Evolutionary conservation across 1,140 invertebrate species (phyloP), one percentile per base, ranked within the genome.

Genomic region (Drosophila simulans): DNA sequence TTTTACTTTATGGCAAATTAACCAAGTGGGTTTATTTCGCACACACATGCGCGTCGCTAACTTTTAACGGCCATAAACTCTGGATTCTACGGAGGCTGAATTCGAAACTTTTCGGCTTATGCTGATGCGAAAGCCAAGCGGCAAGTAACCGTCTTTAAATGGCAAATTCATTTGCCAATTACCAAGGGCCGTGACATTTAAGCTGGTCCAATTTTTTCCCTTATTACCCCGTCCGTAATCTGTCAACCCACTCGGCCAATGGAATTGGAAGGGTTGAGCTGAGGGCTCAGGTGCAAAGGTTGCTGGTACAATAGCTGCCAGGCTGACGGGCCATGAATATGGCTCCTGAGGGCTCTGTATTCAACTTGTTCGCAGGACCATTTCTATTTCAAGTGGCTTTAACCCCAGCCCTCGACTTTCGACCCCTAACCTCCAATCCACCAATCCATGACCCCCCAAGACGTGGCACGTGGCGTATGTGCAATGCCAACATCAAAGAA

Each of bases 401-500:
- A 31, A 31, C 66, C 46, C 49, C 37, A 34, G 40, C 45, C 27
- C 13, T 34, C 5, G n/a, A 11, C n/a, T 11, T 31, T 2, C 1
- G 15, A 34, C 49, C 4, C 5, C 8, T 17, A 8, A 17, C 40
- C 42, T 4, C 17, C 15, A 4, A 4, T 3, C 15, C 15, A 20
- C 15, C 42, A 31, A 31, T 31, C 31, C 8, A 31, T 31, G n/a
- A 17, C 31, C 39, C 34, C 42, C 37, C 4, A 37, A 53, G 54
- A 66, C 71, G 71, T 65, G 60, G 59, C 78, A 78, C 78, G 64
- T 81, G 81, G 82, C 78, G 62, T 79, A 64, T 82, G 74, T 82
- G 79, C 65, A 54, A 75, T 55, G 65, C 65, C 69, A 74, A 86
- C 83, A 79, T 88, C 83, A 86, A 86, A 86, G 83, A 78, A 49